Evolutionary conservation across 2,888 invertebrate genomes (phyloP), one percentile per base, ranked within the genome.

Genomic region (Drosophila kanekoi): DNA sequence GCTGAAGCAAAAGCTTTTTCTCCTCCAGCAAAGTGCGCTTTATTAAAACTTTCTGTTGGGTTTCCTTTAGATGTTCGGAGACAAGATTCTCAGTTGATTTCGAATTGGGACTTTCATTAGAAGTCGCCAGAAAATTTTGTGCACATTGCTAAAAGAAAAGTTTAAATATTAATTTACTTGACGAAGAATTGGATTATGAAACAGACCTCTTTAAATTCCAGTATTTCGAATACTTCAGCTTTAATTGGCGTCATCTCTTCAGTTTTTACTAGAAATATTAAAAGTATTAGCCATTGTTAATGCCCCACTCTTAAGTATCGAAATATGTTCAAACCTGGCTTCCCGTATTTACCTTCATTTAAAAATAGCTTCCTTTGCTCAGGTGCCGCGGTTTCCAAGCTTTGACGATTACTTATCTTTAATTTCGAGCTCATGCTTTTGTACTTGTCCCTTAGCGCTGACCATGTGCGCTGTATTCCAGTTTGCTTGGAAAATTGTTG

Each of bases 141-240:
- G 13, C 43, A 43, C 20, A 23, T 20, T 20, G 6, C 20, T 43
- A 8, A 20, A 23, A 23, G 1, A 23, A 23, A 5, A 5, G 5
- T 1, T 5, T 5, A 5, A 6, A 23, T 6, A 23, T 23, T 6
- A 6, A 23, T 23, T 23, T 23, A 23, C 6, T 23, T 23, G 6
- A 23, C 23, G 5, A 23, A 23, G 23, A 23, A 1, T 23, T 23
- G 23, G 23, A 23, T 5, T 23, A 43, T 18, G 0, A 16, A 20
- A 44, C n/a, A 6, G 14, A 49, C 62, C 43, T 49, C 35, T 49
- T 49, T 33, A 28, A 58, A 11, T 5, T 58, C 20, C 6, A 58
- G 14, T 10, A 49, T 38, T 14, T 63, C 44, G 28, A 38, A 44
- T 1, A n/a, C 11, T 37, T 63, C 49, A 51, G 8, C n/a, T 58